Evolutionary conservation across 2,113 vertebrate species (phyloP), one percentile per base, ranked within the genome.

Genomic region (Lycaon pictus): DNA sequence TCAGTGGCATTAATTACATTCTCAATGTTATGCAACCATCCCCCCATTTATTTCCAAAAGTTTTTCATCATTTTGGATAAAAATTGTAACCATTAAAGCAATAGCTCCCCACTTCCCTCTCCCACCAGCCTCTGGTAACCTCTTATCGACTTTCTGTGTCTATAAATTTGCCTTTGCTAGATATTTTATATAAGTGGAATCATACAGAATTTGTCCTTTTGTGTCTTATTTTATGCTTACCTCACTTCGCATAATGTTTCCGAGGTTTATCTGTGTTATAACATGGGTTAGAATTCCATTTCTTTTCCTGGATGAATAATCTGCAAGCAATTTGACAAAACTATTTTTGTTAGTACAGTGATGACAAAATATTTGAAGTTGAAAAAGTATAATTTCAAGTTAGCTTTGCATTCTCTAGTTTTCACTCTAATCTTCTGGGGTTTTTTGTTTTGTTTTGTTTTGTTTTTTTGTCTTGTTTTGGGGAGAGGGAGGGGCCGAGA

Each of bases 301-400:
- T 23, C 76, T 88, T 79, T 71, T 55, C 84, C 58, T 37, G 69
- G 88, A 77, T 81, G n/a, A 90, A 56, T 90, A 93, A 95, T 93
- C 76, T 67, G 10, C 55, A 8, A 93, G 72, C 82, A 58, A 65
- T 55, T 58, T 96, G 71, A 65, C 72, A 82, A 85, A 96, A 62
- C 12, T 74, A 23, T 79, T 93, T 83, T 89, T 91, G 60, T 84
- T 86, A 85, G 51, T 74, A 67, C 2, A 35, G 11, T 29, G 55
- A 56, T 83, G 88, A 79, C 29, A 86, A 89, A 96, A 83, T 96
- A 77, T 77, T 77, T 79, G 37, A 91, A 74, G 23, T 22, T 25
- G 27, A 96, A 81, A 74, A 93, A 69, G 51, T 83, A 11, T 20
- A 91, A n/a, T 86, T 90, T 95, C 91, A 92, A 88, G 23, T 25